phyloP scores from a whole-genome alignment of 2,888 invertebrate species.

The Agrotis clavis region DNA sequence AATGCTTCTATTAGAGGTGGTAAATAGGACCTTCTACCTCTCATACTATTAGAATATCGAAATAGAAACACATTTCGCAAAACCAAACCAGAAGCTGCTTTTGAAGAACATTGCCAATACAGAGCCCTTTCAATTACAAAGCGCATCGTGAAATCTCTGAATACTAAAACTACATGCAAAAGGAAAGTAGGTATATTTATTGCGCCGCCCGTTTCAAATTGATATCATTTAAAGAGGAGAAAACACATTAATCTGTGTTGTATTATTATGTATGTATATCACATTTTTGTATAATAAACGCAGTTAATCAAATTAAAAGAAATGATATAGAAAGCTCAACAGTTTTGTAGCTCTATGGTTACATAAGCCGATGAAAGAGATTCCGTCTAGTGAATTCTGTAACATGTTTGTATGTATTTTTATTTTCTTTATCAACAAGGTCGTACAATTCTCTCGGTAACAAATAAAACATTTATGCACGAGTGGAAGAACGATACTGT shows the following conservation, averaged over 20 bases:
- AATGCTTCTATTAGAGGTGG: too few relatives aligned
- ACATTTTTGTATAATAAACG: constrained; percentile 12
- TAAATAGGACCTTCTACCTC: too few relatives aligned
- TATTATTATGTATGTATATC: constrained; percentile 11
- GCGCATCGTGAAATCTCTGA: constrained; percentile 16
- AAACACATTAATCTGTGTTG: constrained; percentile 26
- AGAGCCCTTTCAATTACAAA: constrained; percentile 16
- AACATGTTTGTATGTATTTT: background rate
- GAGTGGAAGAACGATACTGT: constrained; percentile 13
- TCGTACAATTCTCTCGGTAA: constrained; percentile 1
- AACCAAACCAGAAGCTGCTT: constrained; percentile 12
- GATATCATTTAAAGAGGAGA: constrained; percentile 35
- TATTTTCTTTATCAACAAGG: constrained; percentile 29
- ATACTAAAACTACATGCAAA: constrained; percentile 33
- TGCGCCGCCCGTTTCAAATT: constrained; percentile 29
- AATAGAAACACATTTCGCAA: constrained; percentile 6
- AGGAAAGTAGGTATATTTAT: constrained; percentile 52
- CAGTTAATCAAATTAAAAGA: constrained; percentile 16
- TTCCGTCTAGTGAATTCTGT: constrained; percentile 4
- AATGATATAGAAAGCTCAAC: constrained; percentile 43
- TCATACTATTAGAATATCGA: too few relatives aligned
- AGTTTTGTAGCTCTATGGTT: constrained; percentile 3
- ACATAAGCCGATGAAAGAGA: constrained; percentile 20
- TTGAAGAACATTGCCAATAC: background rate
- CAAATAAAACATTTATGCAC: constrained; percentile 19